Evolutionary conservation across 2,113 vertebrate genomes (phyloP).

Genomic region (Trochalopteron elliotii): DNA sequence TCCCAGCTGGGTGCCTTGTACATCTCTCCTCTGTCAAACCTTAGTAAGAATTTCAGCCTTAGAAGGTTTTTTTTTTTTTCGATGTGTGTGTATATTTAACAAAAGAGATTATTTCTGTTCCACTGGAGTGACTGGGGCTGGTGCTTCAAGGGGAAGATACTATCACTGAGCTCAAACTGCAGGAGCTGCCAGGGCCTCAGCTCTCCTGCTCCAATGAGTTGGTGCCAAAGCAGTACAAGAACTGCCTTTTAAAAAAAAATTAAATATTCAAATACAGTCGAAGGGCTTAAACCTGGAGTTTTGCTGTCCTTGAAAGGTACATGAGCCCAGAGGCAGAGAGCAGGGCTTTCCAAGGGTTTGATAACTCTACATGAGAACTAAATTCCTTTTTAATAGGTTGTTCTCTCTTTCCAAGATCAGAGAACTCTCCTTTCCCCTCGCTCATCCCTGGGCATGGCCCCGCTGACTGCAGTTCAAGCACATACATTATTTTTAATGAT

Average conservation of each 20-base stretch:
- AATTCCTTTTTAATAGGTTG: constrained; percentile 52
- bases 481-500: constrained; percentile 45
- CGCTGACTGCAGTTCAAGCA: not conserved
- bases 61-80: not conserved
- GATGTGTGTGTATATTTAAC: not conserved
- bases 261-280: not conserved
- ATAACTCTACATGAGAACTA: constrained; percentile 20
- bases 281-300: not conserved
- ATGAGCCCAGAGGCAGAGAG: not conserved
- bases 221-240: not conserved
- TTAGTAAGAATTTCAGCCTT: not conserved
- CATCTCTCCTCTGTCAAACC: not conserved
- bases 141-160: not conserved
- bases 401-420: constrained; percentile 40
- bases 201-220: not conserved
- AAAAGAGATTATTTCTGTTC: not conserved
- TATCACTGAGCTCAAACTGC: not conserved
- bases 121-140: not conserved
- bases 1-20: not conserved
- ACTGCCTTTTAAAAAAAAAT: not conserved
- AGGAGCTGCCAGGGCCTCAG: not conserved
- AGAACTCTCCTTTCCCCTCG: constrained; percentile 14
- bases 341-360: not conserved
- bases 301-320: constrained; percentile 13
- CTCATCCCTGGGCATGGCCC: not conserved